phyloP scores from a whole-genome alignment of 2,113 vertebrate genomes.

The Siniperca chuatsi region DNA sequence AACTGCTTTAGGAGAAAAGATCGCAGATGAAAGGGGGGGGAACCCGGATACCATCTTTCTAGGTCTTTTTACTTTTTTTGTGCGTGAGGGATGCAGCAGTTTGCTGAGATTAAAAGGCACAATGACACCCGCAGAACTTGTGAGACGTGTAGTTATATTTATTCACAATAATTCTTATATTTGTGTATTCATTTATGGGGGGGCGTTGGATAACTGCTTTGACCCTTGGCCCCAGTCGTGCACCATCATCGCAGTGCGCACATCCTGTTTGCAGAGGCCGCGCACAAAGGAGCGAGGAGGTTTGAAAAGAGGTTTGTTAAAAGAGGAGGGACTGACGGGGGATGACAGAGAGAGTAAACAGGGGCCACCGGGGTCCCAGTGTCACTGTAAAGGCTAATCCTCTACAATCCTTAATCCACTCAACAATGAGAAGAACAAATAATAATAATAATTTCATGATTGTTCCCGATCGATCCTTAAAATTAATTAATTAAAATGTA shows the following conservation, averaged over 20 bases:
- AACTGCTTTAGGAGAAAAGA: not conserved
- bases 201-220: conserved; percentile 63
- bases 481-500: too few species aligned
- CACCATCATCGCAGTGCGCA: conserved; percentile 58
- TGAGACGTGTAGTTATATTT: not conserved
- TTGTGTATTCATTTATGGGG: not conserved
- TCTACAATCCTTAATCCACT: conserved; percentile 40
- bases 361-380: conserved; percentile 70
- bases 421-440: conserved; percentile 26
- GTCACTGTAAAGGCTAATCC: conserved; percentile 68
- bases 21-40: conserved; percentile 1
- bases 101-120: not conserved
- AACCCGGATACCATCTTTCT: not conserved
- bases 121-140: not conserved
- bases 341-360: conserved; percentile 73
- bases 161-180: conserved; percentile 10
- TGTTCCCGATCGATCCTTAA: not conserved
- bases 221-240: conserved; percentile 75
- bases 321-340: conserved; percentile 68
- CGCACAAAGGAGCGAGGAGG: conserved; percentile 69
- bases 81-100: not conserved
- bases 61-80: not conserved
- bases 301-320: conserved; percentile 74
- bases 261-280: conserved; percentile 67
- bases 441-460: not conserved